These are phyloP conservation scores for Plutomurus gul DNA, from an alignment of 1,140 invertebrate species.

Conservation along the genomic window DNA sequence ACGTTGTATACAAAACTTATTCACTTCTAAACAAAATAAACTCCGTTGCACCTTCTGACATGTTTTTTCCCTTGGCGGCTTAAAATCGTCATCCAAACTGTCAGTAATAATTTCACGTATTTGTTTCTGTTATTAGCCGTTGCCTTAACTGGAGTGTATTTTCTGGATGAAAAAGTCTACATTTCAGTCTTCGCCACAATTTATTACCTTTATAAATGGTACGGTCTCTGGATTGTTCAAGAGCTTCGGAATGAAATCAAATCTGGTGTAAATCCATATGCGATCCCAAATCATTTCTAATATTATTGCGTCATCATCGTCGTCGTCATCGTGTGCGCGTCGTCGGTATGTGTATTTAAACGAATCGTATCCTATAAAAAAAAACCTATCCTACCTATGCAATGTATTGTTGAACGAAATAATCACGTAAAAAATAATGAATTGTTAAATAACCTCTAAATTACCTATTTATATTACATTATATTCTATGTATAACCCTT, in stretches of 20 bases:
- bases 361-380: not conserved
- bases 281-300: conserved; percentile 40
- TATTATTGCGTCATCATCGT: not conserved
- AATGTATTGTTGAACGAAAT: not conserved
- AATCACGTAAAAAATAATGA: not conserved
- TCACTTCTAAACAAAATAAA: too few species aligned
- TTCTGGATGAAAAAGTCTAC: conserved; percentile 8
- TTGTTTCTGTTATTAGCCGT: too few species aligned
- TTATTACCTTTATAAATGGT: conserved; percentile 44
- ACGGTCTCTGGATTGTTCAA: conserved; percentile 41
- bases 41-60: too few species aligned
- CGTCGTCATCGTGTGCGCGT: not conserved
- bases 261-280: conserved; percentile 33
- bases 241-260: conserved; percentile 43
- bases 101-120: too few species aligned
- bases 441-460: not conserved
- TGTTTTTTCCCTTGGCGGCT: too few species aligned
- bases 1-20: too few species aligned
- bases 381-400: not conserved
- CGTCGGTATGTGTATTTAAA: not conserved
- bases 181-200: not conserved
- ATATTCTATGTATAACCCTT: not conserved
- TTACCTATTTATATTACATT: not conserved
- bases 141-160: not conserved
- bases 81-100: too few species aligned